Percentiles rank a stretch among this genome's conserved stretches.
phyloP scores from a whole-genome alignment of 2,797 vertebrate species.

The Brachyalestes nurse region DNA sequence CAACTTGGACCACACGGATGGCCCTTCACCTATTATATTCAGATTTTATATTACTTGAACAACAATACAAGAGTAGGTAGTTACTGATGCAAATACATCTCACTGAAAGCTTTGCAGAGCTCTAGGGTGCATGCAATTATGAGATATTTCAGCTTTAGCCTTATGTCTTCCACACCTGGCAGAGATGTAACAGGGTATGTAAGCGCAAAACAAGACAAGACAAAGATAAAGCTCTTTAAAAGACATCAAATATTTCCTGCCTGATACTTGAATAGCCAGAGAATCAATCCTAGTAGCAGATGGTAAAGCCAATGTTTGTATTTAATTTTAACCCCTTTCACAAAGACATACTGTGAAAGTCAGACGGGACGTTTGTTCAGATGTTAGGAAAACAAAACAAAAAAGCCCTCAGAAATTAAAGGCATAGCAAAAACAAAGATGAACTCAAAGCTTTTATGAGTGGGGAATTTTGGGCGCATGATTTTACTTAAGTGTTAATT shows the following conservation, averaged over 20 bases:
- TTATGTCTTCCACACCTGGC: slow-evolving; percentile 76
- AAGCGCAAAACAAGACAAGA: slow-evolving; percentile 68
- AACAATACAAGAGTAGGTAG: background rate
- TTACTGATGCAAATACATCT: background rate
- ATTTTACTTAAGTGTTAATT: slow-evolving; percentile 76
- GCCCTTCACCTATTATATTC: background rate
- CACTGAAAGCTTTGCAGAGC: background rate
- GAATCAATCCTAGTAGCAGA: slow-evolving; percentile 67
- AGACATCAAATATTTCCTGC: slow-evolving; percentile 54
- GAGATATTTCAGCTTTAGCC: slow-evolving; percentile 61
- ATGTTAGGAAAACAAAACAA: slow-evolving; percentile 66
- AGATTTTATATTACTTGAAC: background rate
- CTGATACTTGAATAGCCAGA: slow-evolving; percentile 64
- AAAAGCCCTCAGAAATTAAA: slow-evolving; percentile 75
- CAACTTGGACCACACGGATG: background rate
- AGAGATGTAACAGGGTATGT: slow-evolving; percentile 46
- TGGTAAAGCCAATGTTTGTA: slow-evolving; percentile 62
- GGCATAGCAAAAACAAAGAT: slow-evolving; percentile 69
- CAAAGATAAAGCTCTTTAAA: slow-evolving; percentile 64
- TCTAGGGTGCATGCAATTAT: slow-evolving; percentile 8
- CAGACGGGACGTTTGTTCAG: slow-evolving; percentile 38
- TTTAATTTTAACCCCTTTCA: slow-evolving; percentile 64
- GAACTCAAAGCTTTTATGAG: slow-evolving; percentile 69
- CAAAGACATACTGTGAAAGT: slow-evolving; percentile 65
- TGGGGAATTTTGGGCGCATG: slow-evolving; percentile 75